A percentile compares a stretch with the other conserved stretches of the same genome.
Conservation (phyloP, 1,140 invertebrate genomes). For the Diabrotica undecimpunctata region DNA sequence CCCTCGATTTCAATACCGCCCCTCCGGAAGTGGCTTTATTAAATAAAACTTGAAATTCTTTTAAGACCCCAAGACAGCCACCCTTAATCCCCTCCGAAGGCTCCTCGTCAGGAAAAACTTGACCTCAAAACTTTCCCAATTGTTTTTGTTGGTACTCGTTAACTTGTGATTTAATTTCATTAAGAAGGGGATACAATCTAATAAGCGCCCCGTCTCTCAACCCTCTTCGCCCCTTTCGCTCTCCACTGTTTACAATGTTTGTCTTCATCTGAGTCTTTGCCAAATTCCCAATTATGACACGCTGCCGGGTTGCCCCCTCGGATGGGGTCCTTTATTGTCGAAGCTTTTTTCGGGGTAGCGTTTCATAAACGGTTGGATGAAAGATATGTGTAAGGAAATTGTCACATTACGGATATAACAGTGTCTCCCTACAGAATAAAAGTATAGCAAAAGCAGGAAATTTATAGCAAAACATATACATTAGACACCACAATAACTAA, state of each 20-base stretch:
- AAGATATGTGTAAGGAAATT: too few relatives aligned
- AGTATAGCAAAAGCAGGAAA: too few relatives aligned
- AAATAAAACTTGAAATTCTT: slow-evolving; percentile 3
- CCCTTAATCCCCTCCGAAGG: background rate
- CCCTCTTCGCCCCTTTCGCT: background rate
- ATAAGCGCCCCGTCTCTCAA: background rate
- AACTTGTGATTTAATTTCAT: slow-evolving; percentile 3
- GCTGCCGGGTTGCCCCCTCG: background rate
- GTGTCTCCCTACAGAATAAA: too few relatives aligned
- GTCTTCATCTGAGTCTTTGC: background rate
- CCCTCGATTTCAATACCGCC: too few relatives aligned
- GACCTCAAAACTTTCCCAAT: slow-evolving; percentile 2
- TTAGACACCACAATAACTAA: too few relatives aligned
- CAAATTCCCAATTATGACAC: background rate
- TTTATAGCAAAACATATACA: too few relatives aligned
- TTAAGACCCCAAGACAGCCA: background rate
- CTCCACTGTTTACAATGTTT: background rate
- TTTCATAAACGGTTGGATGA: too few relatives aligned
- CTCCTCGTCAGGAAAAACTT: background rate
- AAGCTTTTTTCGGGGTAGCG: background rate
- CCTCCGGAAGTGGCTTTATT: background rate
- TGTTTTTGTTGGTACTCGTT: slow-evolving; percentile 2
- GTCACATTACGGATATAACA: too few relatives aligned
- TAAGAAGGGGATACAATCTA: slow-evolving; percentile 2
- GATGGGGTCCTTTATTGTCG: background rate